These are phyloP conservation scores for Diachasma alloeum DNA, from an alignment of 1,140 invertebrate genomes.

Conservation along the genomic window DNA sequence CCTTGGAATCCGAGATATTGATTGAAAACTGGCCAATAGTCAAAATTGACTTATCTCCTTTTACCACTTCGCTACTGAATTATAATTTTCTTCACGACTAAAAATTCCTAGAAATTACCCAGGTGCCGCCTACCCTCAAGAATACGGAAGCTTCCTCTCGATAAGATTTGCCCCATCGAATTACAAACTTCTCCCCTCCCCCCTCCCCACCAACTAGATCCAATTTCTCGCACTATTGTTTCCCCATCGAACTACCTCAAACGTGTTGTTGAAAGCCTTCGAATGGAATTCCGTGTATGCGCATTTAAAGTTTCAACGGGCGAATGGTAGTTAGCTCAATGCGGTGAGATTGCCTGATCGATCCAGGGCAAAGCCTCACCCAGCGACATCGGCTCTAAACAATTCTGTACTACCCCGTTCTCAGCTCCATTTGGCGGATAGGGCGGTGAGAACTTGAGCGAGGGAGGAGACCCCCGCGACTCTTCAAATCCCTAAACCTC, in stretches of 20 bases:
- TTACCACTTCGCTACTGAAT: too few species aligned
- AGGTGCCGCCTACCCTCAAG: too few species aligned
- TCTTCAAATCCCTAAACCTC: not conserved
- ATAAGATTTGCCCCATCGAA: not conserved
- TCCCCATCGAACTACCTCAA: not conserved
- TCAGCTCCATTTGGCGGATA: not conserved
- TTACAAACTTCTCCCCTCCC: not conserved
- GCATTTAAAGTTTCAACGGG: not conserved
- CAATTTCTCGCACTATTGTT: not conserved
- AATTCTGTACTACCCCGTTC: not conserved
- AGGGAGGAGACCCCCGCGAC: not conserved
- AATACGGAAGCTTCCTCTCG: too few species aligned
- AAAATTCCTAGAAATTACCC: too few species aligned
- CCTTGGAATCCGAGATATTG: too few species aligned
- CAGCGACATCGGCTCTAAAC: not conserved
- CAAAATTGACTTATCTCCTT: too few species aligned
- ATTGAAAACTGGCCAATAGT: too few species aligned
- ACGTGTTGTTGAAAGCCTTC: not conserved
- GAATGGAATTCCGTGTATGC: not conserved
- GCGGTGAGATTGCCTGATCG: not conserved
- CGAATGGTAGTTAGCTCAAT: constrained; percentile 1
- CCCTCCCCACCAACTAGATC: not conserved
- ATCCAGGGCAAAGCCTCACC: not conserved
- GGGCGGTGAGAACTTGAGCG: not conserved
- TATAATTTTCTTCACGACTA: too few species aligned